Evolutionary conservation across 1,140 invertebrate species (phyloP), one percentile per base, ranked within the genome.

Genomic region (Calephelis nemesis): DNA sequence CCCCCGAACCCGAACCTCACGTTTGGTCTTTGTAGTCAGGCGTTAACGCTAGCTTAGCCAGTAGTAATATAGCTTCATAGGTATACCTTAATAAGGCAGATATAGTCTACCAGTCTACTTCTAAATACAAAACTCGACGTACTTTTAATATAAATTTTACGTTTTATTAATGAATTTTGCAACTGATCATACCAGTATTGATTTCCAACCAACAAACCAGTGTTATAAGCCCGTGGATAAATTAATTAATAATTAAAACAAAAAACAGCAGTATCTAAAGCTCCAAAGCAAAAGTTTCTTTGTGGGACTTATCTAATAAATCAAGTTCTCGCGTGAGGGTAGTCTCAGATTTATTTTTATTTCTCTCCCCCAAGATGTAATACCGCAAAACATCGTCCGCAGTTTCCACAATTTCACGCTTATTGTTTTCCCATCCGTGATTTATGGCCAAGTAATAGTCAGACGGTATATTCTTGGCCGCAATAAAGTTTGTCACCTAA

Each of bases 401-500:
- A 90, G 85, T 90, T 91, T 91, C 89, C 89, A 91, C 89, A 89
- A 91, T 91, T 91, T 91, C 87, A 89, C 89, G 87, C 89, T 89
- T 90, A 91, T 91, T 91, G 89, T 91, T 91, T 91, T 91, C 89
- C 87, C 89, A 91, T 91, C 89, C 86, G 78, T 91, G 87, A 91
- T 91, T 91, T 91, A 91, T 83, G 87, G 75, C 73, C 77, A 75
- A 74, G 83, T 91, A 91, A 90, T 91, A 87, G 88, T 87, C 77
- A 50, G 78, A 78, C 83, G 79, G 79, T 88, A 88, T 90, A 81
- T 87, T 85, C 86, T 86, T 81, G 81, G 80, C 73, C 81, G 87
- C 84, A 90, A 90, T 90, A 89, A 85, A 88, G 73, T 87, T 85
- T 88, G 87, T 84, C 88, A 91, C 86, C 88, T 90, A 90, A 91